Evolutionary conservation across 1,140 invertebrate genomes (phyloP), one percentile per base, ranked within the genome.

Genomic region (Ectropis grisescens): DNA sequence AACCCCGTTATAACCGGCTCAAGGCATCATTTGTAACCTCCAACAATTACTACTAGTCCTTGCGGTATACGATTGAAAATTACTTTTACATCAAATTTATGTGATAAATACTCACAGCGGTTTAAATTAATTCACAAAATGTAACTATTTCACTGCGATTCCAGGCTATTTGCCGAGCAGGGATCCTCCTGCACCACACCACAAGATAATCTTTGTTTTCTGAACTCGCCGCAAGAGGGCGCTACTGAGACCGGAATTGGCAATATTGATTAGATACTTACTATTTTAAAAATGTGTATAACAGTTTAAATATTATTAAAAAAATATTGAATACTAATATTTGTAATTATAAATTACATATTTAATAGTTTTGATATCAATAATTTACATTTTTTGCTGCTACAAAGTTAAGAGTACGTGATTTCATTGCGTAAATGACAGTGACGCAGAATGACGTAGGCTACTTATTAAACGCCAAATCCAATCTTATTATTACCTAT

Each of bases 131-230:
- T 56, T 59, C 53, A 66, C 54, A 61, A 57, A 61, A 42, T 47
- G 52, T 52, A 64, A 54, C 51, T 58, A 65, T 42, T 49, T 49
- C 61, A 50, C 55, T 59, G 50, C 35, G 50, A 67, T 62, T 72
- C 48, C 43, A 57, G 51, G 58, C 54, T 64, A 62, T 57, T 54
- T 46, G 47, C 47, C 45, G 41, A 48, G 41, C 51, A 62, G 53
- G 49, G 58, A 56, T 64, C 62, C 59, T 74, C 51, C 49, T 51
- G 50, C 56, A 70, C 59, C 57, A 47, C 58, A 78, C 68, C 66
- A 75, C 70, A 78, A 78, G 70, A 74, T 68, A 74, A 65, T 53
- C 69, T 51, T 48, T 39, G 41, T 55, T 62, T 53, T 28, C 34
- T 14, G 33, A 48, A 45, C 38, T 41, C 26, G 23, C 36, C 51